Percentiles rank a stretch among this genome's conserved stretches.
Evolutionary conservation across 1,140 invertebrate genomes (phyloP).

Genomic region (Gonatopus flavifemur): DNA sequence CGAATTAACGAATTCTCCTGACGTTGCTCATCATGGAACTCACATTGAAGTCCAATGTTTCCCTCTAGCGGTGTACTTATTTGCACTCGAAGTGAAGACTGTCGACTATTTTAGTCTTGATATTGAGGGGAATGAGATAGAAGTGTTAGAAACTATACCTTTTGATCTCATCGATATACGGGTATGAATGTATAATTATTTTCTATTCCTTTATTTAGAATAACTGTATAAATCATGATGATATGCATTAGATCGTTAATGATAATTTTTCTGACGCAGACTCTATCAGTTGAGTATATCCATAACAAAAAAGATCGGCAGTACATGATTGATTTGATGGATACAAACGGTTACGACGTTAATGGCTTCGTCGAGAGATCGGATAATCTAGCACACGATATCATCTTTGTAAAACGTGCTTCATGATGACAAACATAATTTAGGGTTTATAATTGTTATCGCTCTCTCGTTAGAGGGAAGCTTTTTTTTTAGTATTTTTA

Average conservation of each 20-base stretch:
- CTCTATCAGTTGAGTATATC: slow-evolving; percentile 52
- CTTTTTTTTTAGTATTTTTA: too few relatives aligned
- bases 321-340: slow-evolving; percentile 46
- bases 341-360: slow-evolving; percentile 43
- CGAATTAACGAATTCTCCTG: slow-evolving; percentile 18
- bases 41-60: slow-evolving; percentile 58
- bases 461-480: too few relatives aligned
- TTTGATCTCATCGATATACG: slow-evolving; percentile 57
- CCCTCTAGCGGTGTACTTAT: slow-evolving; percentile 56
- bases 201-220: background rate
- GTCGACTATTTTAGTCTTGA: slow-evolving; percentile 59
- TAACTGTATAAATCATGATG: too few relatives aligned
- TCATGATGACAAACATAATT: background rate
- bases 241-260: background rate
- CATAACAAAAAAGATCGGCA: slow-evolving; percentile 41
- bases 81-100: slow-evolving; percentile 49
- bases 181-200: slow-evolving; percentile 24
- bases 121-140: slow-evolving; percentile 60
- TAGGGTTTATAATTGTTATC: background rate
- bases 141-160: slow-evolving; percentile 60
- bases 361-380: slow-evolving; percentile 44
- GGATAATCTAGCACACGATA: slow-evolving; percentile 54
- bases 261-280: slow-evolving; percentile 29
- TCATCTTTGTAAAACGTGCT: slow-evolving; percentile 50
- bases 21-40: slow-evolving; percentile 31